Conservation (phyloP, 2,797 vertebrate genomes). For the Microcaecilia unicolor region DNA sequence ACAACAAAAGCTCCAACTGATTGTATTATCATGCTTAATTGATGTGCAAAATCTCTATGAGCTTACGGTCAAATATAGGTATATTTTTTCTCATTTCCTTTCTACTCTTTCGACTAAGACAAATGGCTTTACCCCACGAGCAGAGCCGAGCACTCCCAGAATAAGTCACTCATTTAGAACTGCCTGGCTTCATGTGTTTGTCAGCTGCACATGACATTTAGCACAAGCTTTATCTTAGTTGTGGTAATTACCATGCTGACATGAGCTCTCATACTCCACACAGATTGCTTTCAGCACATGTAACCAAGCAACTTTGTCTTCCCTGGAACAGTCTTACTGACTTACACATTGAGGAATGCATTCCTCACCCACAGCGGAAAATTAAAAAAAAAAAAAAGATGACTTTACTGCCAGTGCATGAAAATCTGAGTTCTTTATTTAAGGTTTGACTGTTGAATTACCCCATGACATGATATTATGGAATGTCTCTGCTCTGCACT, state of each 20-base stretch:
- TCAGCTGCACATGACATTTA: constrained; percentile 54
- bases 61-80: too few species aligned
- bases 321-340: constrained; percentile 24
- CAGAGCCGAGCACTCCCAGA: constrained; percentile 24
- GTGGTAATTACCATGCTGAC: constrained; percentile 45
- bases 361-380: background rate
- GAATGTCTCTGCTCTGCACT: constrained; percentile 18
- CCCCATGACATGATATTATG: constrained; percentile 3
- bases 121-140: constrained; percentile 26
- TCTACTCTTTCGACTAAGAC: constrained; percentile 16
- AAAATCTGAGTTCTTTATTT: constrained; percentile 14
- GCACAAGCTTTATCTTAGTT: constrained; percentile 45
- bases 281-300: constrained; percentile 45
- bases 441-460: constrained; percentile 25
- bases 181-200: constrained; percentile 34
- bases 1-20: too few species aligned
- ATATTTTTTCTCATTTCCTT: background rate
- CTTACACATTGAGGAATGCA: constrained; percentile 16
- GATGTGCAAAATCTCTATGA: background rate
- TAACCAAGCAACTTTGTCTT: constrained; percentile 37
- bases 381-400: background rate
- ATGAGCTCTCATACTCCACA: constrained; percentile 32
- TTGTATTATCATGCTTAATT: constrained; percentile 1
- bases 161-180: constrained; percentile 39
- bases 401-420: constrained; percentile 17